Base-by-base conservation (phyloP, 2,113 vertebrate genomes). In the Vidua chalybeata region DNA sequence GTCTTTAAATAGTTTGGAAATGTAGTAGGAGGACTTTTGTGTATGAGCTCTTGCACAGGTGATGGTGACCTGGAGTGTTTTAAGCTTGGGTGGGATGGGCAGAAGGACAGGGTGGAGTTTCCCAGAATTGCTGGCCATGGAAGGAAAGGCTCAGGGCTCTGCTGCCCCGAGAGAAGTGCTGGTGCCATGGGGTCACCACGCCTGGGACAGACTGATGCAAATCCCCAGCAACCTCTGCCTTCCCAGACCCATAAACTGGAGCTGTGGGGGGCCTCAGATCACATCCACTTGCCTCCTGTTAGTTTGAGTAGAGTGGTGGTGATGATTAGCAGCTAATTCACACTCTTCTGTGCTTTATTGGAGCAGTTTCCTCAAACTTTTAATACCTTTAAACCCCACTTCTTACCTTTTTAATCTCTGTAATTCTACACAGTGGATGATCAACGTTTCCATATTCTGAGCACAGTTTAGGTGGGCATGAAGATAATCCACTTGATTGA, bases 401-500 rank as follows among this genome's bases (percentile, higher is more conserved):
- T 49, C 18, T 31, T 73, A 45, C 19, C 5, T 33, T 56, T 80
- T 31, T 4, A 59, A 39, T 75, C 39, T 54, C 35, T 46, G 23
- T 62, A 69, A 23, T 71, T 84, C 41, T 41, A 1, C 30, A 9
- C 0, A 1, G 18, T 51, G 48, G 59, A 33, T 88, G 55, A 73
- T 64, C 43, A 66, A 43, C 45, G 43, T 79, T 95, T 94, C 82
- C n/a, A 7, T 90, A 82, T 89, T 86, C 83, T 69, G 63, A 86
- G 30, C 27, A 33, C 46, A 66, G n/a, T 33, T 56, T 76, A 46
- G 59, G 68, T 90, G 54, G 68, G 72, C 72, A 55, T 59, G 66
- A 90, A 86, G 69, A 59, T 84, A 92, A 92, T 93, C 33, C 54
- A 19, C 39, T 35, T 76, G 78, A 90, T 49, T 82, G 88, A 84